Base-by-base conservation (phyloP, 2,113 vertebrate species). In the Phrynosoma platyrhinos region DNA sequence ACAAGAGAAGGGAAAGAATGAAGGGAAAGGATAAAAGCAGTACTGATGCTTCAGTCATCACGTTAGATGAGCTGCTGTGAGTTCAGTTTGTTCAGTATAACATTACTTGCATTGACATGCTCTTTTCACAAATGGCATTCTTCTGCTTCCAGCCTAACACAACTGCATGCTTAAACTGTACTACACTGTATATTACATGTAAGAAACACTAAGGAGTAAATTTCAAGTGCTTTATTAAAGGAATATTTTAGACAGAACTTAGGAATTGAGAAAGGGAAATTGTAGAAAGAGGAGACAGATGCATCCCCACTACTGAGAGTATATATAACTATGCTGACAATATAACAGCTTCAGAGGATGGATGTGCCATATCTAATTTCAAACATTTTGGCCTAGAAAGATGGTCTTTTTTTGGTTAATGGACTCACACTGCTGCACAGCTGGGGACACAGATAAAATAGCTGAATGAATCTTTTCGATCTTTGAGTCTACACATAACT, bases 261-360 rank as follows among this genome's bases (percentile, higher is more conserved):
- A 62, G 76, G 13, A 25, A 72, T 69, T 32, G 16, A n/a, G 55
- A 76, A 87, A 83, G 25, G 4, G 81, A 66, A 86, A 91, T 32
- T 10, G 53, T 62, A 36, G 32, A 86, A 82, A 79, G 84, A 89
- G 14, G 79, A 83, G 42, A 86, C 81, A 18, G 89, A 79, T 40
- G n/a, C 2, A 40, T 90, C n/a, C 18, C 71, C 77, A 21, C 66
- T 82, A 87, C 23, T 80, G 32, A 75, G 74, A 75, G 36, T 75
- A 75, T 75, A 36, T 75, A 75, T 40, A 75, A 18, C 18, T 75
- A 72, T 72, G 7, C 8, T 77, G 53, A 2, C 78, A 58, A 23
- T 25, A 4, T 76, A 74, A 62, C 14, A 47, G 10, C 18, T 47
- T 85, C 12, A 30, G 9, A 66, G 36, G 40, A 85, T 82, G 32